Conservation (phyloP, 2,888 invertebrate species). For the Stratiomys singularior region DNA sequence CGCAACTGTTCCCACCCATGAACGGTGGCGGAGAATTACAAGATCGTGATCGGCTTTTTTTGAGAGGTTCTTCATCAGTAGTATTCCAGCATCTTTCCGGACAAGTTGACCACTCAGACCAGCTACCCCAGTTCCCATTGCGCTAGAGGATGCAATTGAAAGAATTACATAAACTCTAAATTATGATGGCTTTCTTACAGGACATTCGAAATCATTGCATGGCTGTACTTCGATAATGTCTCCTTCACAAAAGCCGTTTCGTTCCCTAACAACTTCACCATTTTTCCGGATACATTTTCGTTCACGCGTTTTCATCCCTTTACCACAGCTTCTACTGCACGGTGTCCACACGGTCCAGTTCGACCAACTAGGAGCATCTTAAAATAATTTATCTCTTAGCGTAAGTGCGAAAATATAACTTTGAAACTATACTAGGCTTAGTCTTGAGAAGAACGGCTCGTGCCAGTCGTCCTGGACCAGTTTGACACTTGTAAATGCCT, state of each 20-base stretch:
- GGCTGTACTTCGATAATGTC: slow-evolving; percentile 22
- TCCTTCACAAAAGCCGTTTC: slow-evolving; percentile 18
- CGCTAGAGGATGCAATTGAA: slow-evolving; percentile 56
- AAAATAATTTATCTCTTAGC: too few relatives aligned
- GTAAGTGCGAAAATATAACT: not conserved
- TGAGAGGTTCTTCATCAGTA: slow-evolving; percentile 54
- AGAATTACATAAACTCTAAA: too few relatives aligned
- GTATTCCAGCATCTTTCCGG: slow-evolving; percentile 60
- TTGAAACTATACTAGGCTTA: not conserved
- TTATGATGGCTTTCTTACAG: slow-evolving; percentile 33
- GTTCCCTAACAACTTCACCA: slow-evolving; percentile 26
- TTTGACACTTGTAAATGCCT: slow-evolving; percentile 24
- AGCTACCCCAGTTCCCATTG: slow-evolving; percentile 63
- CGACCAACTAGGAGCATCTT: slow-evolving; percentile 62
- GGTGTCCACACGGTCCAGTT: slow-evolving; percentile 61
- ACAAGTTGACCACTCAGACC: slow-evolving; percentile 66
- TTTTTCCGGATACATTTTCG: slow-evolving; percentile 56
- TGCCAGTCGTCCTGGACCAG: not conserved
- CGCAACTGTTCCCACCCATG: slow-evolving; percentile 63
- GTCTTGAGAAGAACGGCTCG: not conserved
- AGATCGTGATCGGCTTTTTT: slow-evolving; percentile 60
- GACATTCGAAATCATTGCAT: slow-evolving; percentile 48
- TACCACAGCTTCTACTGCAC: slow-evolving; percentile 62
- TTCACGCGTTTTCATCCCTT: slow-evolving; percentile 57
- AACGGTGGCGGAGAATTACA: slow-evolving; percentile 64